Base-by-base conservation (phyloP, 92 coral and sea anemone species). In the Siderastrea siderea region DNA sequence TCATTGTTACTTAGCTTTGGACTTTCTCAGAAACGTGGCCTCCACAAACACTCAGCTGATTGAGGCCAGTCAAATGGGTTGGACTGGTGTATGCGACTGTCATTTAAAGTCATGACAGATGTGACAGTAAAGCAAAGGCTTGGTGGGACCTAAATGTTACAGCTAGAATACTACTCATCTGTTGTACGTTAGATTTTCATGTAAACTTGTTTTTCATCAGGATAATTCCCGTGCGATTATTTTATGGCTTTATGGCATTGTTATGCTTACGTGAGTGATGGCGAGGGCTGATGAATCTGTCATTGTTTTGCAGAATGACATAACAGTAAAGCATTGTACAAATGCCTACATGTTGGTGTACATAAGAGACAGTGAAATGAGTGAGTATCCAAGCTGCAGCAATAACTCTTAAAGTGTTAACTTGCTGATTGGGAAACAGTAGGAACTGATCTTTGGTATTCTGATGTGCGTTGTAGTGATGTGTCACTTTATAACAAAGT, bases 341-440 rank as follows among this genome's bases (percentile, higher is more conserved):
- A 98, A 98, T 89, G 99, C 99, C 15, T 98, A 98, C 81, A 98
- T 98, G 99, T 91, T 98, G 94, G 99, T 98, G 47, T 98, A 98
- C 94, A 96, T 98, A 69, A 84, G 97, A 58, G 99, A 98, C 71
- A 90, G 94, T 82, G 82, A 93, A 76, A 87, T 95, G 90, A 89
- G 99, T 98, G 86, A 89, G 99, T 98, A 53, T 2, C 13, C 12
- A 55, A 14, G 8, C 12, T 55, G 61, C 61, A 55, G 61, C 38
- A 26, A 26, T 26, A 26, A 26, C 38, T 26, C 38, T 26, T 26
- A 26, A 26, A 26, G 38, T 26, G 38, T 26, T 26, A 26, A 26
- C 38, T 26, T 26, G 38, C 0, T 0, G 0, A 26, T 26, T 26
- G 38, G 38, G 38, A 26, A 26, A 26, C 38, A 26, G 38, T 26